A percentile compares a stretch with the other conserved stretches of the same genome.
phyloP scores from a whole-genome alignment of 2,113 vertebrate genomes.

The Ibidorhyncha struthersii region DNA sequence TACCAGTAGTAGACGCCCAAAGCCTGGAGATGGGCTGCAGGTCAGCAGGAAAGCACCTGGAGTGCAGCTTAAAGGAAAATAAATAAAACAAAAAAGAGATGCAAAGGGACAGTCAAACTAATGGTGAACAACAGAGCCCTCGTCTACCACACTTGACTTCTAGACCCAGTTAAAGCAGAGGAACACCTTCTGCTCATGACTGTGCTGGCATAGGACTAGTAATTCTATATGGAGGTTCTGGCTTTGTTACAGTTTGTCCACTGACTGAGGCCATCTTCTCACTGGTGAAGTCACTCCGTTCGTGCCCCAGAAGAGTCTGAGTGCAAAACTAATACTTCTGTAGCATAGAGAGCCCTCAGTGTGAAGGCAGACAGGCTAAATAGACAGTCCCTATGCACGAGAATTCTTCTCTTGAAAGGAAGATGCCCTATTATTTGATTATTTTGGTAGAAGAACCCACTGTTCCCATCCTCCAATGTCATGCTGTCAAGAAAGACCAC shows the following conservation, averaged over 20 bases:
- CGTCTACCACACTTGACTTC: not conserved
- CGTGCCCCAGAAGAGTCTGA: not conserved
- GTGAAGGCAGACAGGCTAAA: not conserved
- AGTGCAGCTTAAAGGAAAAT: not conserved
- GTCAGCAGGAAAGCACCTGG: no score
- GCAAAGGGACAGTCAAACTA: not conserved
- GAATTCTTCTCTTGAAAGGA: not conserved
- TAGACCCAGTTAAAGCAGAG: not conserved
- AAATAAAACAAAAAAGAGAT: not conserved
- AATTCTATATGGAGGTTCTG: not conserved
- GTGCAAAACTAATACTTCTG: not conserved
- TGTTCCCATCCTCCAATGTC: not conserved
- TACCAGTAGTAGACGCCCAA: no score
- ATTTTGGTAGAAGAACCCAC: rapidly evolving
- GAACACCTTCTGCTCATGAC: not conserved
- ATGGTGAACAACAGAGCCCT: not conserved
- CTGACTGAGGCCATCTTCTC: not conserved
- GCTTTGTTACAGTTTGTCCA: not conserved
- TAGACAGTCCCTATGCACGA: rapidly evolving
- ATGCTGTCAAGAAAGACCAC: not conserved
- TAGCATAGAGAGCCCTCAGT: rapidly evolving
- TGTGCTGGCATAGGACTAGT: not conserved
- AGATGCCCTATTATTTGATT: not conserved
- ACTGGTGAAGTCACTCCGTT: not conserved
- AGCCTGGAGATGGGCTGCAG: no score